Conservation (phyloP, 2,797 vertebrate genomes). For the Spea hammondii region DNA sequence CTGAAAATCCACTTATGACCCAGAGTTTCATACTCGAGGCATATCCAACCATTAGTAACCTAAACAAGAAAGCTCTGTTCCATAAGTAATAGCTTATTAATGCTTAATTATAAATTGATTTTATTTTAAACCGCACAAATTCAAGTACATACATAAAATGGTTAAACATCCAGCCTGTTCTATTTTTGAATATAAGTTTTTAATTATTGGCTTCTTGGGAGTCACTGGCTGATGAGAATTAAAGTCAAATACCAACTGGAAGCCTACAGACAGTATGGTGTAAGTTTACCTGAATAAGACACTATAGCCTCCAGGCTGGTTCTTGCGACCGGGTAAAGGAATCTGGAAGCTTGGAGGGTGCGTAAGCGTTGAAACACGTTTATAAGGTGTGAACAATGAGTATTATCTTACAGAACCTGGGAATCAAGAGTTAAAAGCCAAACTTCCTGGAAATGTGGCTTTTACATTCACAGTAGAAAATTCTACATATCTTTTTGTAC, state of each 20-base stretch:
- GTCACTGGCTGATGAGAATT: not conserved
- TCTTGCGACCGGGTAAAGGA: conserved; percentile 16
- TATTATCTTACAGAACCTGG: conserved; percentile 2
- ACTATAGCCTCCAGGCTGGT: conserved; percentile 3
- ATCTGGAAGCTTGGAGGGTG: conserved; percentile 21
- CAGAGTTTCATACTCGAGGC: conserved; percentile 9
- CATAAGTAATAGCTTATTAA: no score
- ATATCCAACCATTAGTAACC: not conserved
- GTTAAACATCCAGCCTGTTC: no score
- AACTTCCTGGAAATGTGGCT: not conserved
- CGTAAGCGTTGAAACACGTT: conserved; percentile 28
- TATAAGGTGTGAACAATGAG: conserved; percentile 24
- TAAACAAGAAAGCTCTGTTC: not conserved
- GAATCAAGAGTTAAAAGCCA: not conserved
- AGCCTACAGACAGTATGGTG: not conserved
- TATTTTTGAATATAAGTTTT: no score
- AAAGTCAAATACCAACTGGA: not conserved
- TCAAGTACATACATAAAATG: no score
- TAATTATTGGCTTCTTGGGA: no score
- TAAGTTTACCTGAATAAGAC: not conserved
- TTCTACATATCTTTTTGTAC: not conserved
- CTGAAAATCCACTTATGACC: conserved; percentile 8
- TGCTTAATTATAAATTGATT: no score
- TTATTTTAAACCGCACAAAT: no score
- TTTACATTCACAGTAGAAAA: not conserved